Conservation (phyloP, 1,140 invertebrate genomes). For the Micrasema longulum region DNA sequence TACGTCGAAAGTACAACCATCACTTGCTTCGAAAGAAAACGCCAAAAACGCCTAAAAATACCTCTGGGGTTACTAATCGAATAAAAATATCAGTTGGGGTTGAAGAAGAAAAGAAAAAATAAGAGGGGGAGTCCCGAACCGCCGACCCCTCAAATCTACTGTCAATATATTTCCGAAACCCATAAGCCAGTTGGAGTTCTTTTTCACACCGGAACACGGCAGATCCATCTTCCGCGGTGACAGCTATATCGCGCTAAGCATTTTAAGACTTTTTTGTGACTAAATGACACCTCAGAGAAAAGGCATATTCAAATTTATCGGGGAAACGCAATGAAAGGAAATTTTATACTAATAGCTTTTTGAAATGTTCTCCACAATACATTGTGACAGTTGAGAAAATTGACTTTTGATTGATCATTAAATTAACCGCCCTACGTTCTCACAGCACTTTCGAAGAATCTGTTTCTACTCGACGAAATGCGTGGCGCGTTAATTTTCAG, state of each 20-base stretch:
- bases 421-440: background rate
- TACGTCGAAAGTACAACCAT: conserved; percentile 44
- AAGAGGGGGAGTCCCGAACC: conserved; percentile 65
- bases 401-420: conserved; percentile 30
- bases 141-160: conserved; percentile 55
- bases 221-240: conserved; percentile 54
- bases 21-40: conserved; percentile 47
- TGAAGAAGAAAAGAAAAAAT: conserved; percentile 67
- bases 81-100: conserved; percentile 71
- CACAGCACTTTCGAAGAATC: too few relatives aligned
- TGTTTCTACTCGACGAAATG: too few relatives aligned
- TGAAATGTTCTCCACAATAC: conserved; percentile 35
- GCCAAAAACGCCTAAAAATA: conserved; percentile 69
- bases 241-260: conserved; percentile 53
- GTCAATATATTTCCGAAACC: conserved; percentile 56
- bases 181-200: conserved; percentile 54
- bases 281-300: conserved; percentile 49
- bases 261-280: conserved; percentile 51
- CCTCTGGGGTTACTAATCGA: conserved; percentile 71
- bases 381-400: conserved; percentile 23
- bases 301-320: conserved; percentile 40
- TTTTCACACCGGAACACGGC: conserved; percentile 53
- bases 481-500: too few relatives aligned
- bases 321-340: conserved; percentile 36
- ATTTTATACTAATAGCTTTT: conserved; percentile 42